A percentile compares a stretch with the other conserved stretches of the same genome.
These are phyloP conservation scores for Agonopterix subpropinquella DNA, from an alignment of 2,888 invertebrate genomes.

Conservation along the genomic window DNA sequence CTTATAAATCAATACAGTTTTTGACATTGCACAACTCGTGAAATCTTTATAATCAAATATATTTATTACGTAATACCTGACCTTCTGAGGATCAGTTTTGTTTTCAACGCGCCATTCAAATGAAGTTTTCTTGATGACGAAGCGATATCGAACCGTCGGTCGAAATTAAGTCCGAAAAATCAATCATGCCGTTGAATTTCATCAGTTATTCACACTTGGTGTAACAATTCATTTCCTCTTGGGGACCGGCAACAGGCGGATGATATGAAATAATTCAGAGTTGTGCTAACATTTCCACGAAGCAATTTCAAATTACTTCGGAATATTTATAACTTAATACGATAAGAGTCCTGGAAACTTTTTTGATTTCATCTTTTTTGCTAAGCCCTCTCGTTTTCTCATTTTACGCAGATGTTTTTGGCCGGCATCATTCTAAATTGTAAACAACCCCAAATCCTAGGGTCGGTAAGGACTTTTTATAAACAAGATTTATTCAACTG, in stretches of 20 bases:
- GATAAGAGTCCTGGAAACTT: conserved; percentile 24
- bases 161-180: conserved; percentile 1
- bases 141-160: background rate
- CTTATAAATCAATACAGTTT: no score
- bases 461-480: conserved; percentile 5
- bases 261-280: conserved; percentile 25
- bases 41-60: no score
- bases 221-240: conserved; percentile 18
- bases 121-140: no score
- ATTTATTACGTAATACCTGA: no score
- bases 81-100: background rate
- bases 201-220: conserved; percentile 18
- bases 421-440: conserved; percentile 7
- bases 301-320: conserved; percentile 29
- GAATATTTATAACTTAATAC: conserved; percentile 28
- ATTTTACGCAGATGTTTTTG: conserved; percentile 8
- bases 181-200: conserved; percentile 9
- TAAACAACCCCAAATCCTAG: conserved; percentile 22
- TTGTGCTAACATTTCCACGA: conserved; percentile 24
- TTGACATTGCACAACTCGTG: no score
- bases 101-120: background rate
- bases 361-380: conserved; percentile 28
- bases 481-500: conserved; percentile 11
- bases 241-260: conserved; percentile 17
- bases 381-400: conserved; percentile 17